phyloP scores from a whole-genome alignment of 2,113 vertebrate species.

The Gymnobelideus leadbeateri region DNA sequence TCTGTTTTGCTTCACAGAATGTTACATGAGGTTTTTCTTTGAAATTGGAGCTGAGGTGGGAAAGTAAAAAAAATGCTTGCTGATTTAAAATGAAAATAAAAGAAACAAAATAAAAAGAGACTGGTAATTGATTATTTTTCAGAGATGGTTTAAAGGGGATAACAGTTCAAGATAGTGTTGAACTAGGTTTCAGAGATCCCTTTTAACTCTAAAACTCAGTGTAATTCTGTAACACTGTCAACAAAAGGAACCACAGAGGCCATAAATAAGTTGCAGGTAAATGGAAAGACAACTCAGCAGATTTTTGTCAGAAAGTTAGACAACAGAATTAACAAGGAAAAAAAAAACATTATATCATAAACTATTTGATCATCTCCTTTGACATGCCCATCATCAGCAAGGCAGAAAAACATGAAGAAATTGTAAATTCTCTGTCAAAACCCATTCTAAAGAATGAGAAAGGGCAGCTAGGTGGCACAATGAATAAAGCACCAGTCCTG shows the following conservation, averaged over 20 bases:
- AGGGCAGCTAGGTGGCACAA: no score
- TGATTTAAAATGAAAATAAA: neutral
- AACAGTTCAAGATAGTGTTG: neutral
- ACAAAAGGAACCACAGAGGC: neutral
- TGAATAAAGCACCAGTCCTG: no score
- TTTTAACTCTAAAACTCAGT: neutral
- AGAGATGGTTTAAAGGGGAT: neutral
- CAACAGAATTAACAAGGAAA: neutral
- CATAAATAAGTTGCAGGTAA: neutral
- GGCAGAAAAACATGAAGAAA: neutral
- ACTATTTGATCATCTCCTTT: neutral
- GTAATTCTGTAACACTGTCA: neutral
- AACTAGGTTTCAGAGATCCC: neutral
- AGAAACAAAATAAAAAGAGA: no score
- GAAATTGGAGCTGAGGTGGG: neutral
- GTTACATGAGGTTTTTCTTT: neutral
- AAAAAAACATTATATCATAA: neutral
- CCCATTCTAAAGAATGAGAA: neutral
- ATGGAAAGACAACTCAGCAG: neutral
- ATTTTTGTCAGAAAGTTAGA: neutral
- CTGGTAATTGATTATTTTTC: neutral
- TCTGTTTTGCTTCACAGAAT: neutral
- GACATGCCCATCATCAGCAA: neutral
- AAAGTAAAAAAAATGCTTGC: neutral
- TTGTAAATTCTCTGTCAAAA: neutral